Evolutionary conservation across 2,113 vertebrate genomes (phyloP).

Genomic region (Leuciscus idus): DNA sequence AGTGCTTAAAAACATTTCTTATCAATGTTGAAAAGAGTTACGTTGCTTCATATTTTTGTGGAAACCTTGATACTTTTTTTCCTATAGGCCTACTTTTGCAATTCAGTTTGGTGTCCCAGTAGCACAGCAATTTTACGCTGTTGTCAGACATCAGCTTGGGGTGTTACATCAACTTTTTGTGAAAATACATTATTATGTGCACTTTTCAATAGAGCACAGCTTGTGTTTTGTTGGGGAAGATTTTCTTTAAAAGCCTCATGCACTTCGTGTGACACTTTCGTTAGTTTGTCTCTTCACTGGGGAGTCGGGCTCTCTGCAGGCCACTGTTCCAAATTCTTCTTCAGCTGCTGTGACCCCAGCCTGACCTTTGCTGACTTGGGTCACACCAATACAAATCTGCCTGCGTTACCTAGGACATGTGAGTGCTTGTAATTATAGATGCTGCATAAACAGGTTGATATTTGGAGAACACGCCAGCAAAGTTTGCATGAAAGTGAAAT

Average conservation of each 20-base stretch:
- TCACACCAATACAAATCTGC: constrained; percentile 41
- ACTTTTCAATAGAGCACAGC: constrained; percentile 6
- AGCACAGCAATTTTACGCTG: neutral
- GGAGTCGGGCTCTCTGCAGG: constrained; percentile 42
- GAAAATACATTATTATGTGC: constrained; percentile 33
- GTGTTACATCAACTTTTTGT: neutral
- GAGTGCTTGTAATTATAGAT: constrained; percentile 6
- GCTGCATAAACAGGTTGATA: neutral
- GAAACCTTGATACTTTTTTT: neutral
- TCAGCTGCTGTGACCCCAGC: constrained; percentile 23
- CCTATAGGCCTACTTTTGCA: neutral
- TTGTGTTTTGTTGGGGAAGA: constrained; percentile 33
- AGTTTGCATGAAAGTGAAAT: neutral
- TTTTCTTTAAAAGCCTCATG: constrained; percentile 37
- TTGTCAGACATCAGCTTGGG: neutral
- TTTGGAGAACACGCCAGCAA: neutral
- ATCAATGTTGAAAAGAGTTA: neutral
- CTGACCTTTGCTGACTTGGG: neutral
- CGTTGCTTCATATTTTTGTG: neutral
- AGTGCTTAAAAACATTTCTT: neutral
- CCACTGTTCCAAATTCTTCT: constrained; percentile 40
- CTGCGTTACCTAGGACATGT: constrained; percentile 50
- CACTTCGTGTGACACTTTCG: constrained; percentile 61
- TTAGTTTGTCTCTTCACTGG: constrained; percentile 35
- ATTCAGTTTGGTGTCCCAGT: neutral